Evolutionary conservation across 2,888 invertebrate species (phyloP), one percentile per base, ranked within the genome.

Genomic region (Apotomis turbidana): DNA sequence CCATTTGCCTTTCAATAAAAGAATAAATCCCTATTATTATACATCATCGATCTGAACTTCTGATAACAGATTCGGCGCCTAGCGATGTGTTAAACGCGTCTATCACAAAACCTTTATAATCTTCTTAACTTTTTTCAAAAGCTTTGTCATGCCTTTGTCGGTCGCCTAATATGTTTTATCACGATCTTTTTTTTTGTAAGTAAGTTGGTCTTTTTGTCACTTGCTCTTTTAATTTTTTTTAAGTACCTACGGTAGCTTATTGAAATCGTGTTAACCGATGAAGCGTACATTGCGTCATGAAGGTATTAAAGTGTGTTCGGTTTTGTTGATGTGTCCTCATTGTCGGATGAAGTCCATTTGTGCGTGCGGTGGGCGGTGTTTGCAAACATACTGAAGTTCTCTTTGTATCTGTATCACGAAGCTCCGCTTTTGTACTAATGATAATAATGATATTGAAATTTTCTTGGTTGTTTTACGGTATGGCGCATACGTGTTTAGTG

Each of bases 81-180:
- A 75, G 66, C 75, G 69, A 71, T 70, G 75, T 75, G 75, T 75
- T 75, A 75, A 75, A 75, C 66, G 66, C 57, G 66, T 66, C 66
- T 66, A 60, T 66, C 61, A 68, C 67, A 68, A 68, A 68, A 59
- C 67, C 59, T 68, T 64, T 71, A 64, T 59, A 64, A 69, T 69
- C 67, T 68, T 68, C 67, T 68, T 68, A 68, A 58, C 67, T 68
- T 68, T 66, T 68, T 66, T 66, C 66, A 46, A 66, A 57, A 57
- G 66, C 66, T 68, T 68, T 68, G 67, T 59, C 67, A 49, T 68
- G 13, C 58, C 67, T 68, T 68, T 68, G 67, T 68, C 67, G 67
- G 67, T 68, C 58, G 41, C 59, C 49, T 68, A 68, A 66, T 66
- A 66, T 57, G 66, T 66, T 66, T 66, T 66, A 66, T 66, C 66